phyloP scores from a whole-genome alignment of 2,888 invertebrate species.

The Ectemnius cavifrons region DNA sequence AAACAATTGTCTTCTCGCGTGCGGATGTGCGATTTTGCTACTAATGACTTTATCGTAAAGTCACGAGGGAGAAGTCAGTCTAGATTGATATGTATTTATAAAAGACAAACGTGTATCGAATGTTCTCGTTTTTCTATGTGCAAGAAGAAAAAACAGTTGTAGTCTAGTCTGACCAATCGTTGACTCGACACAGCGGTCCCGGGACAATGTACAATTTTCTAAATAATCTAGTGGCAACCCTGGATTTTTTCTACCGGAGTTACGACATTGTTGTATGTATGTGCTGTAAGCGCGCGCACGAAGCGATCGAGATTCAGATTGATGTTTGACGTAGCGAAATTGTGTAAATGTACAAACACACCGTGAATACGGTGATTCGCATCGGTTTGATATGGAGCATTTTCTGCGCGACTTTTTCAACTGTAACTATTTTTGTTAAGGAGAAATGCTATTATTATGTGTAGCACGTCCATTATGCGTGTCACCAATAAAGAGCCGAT shows the following conservation, averaged over 20 bases:
- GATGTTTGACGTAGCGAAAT: constrained; percentile 1
- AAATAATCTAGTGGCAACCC: no score
- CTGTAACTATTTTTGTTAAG: constrained; percentile 53
- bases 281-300: not conserved
- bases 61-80: no score
- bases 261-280: no score
- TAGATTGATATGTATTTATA: no score
- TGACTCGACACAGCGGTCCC: not conserved
- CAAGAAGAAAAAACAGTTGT: no score
- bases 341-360: constrained; percentile 20
- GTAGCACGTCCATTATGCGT: constrained; percentile 46
- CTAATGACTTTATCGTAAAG: no score
- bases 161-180: no score
- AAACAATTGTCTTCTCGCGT: no score
- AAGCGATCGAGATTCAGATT: not conserved
- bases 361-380: constrained; percentile 24
- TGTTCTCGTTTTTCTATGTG: no score
- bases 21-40: not conserved
- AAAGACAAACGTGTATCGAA: no score
- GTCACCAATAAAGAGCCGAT: constrained; percentile 50
- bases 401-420: constrained; percentile 29
- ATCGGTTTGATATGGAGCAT: constrained; percentile 40
- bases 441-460: constrained; percentile 28
- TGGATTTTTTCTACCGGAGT: no score
- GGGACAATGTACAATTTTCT: not conserved